These are phyloP conservation scores for Cladorhizidae sp. DNA, from an alignment of 37 sponge, comb jelly and placozoan species.

Conservation along the genomic window DNA sequence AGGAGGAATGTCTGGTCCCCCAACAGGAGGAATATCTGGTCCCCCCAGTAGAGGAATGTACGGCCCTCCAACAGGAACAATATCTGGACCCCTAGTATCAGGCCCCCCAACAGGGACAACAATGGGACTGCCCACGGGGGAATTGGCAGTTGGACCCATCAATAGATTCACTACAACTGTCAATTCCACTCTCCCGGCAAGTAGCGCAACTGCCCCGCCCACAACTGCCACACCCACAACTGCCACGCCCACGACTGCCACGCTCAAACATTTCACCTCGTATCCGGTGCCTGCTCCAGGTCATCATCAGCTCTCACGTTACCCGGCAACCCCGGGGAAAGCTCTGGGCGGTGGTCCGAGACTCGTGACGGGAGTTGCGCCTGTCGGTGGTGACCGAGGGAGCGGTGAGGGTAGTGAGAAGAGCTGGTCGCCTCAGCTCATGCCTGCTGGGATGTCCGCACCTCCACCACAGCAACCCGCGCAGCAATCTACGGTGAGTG, in stretches of 20 bases:
- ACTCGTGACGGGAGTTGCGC: background rate
- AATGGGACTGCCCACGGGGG: no score
- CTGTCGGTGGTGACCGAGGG: background rate
- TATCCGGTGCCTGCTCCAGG: conserved; percentile 3
- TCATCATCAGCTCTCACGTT: background rate
- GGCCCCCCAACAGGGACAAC: no score
- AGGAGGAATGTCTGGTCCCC: no score
- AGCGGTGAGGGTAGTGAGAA: background rate
- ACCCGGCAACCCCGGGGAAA: background rate
- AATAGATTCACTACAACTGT: background rate
- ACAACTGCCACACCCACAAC: background rate
- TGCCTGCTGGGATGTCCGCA: background rate
- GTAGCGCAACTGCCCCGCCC: background rate
- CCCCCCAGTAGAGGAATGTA: no score
- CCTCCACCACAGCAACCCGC: conserved; percentile 15
- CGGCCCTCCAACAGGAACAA: no score
- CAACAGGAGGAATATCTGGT: no score
- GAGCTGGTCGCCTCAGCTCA: no score
- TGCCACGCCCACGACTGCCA: background rate
- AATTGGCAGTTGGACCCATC: no score
- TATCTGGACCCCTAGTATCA: no score
- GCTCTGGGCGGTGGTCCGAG: background rate
- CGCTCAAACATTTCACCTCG: no score
- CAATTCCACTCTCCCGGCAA: no score
- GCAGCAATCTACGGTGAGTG: no score